These are phyloP conservation scores for Tetragnatha versicolor DNA, from an alignment of 1,140 invertebrate genomes.

Conservation along the genomic window DNA sequence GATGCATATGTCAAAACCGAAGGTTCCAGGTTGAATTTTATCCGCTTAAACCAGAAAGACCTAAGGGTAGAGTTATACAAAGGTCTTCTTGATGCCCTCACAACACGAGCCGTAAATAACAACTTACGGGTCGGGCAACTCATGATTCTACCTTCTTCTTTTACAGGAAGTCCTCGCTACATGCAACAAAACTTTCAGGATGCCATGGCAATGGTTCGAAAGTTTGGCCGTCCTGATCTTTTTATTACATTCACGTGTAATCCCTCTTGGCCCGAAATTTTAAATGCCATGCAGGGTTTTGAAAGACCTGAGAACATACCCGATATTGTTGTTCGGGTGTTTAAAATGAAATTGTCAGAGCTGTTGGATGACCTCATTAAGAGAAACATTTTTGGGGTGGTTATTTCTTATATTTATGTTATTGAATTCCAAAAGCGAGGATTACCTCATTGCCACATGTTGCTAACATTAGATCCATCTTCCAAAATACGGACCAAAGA, in stretches of 20 bases:
- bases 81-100: background rate
- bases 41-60: too few relatives aligned
- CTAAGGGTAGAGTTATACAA: background rate
- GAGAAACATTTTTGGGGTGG: constrained; percentile 41
- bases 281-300: constrained; percentile 56
- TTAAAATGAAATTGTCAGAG: constrained; percentile 61
- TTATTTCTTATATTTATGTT: constrained; percentile 56
- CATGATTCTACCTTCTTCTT: too few relatives aligned
- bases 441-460: constrained; percentile 64
- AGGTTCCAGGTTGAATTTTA: too few relatives aligned
- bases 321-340: constrained; percentile 64
- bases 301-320: constrained; percentile 60
- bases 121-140: constrained; percentile 5
- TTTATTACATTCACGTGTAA: constrained; percentile 66
- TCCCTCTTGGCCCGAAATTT: constrained; percentile 66
- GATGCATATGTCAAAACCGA: too few relatives aligned
- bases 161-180: too few relatives aligned
- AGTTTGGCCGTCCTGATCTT: constrained; percentile 63
- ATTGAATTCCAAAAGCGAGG: constrained; percentile 66
- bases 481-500: constrained; percentile 28
- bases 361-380: constrained; percentile 60
- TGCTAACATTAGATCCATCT: constrained; percentile 57
- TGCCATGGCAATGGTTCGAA: constrained; percentile 60
- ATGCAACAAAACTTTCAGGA: too few relatives aligned
- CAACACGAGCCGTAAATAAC: constrained; percentile 21